Evolutionary conservation across 1,140 invertebrate species (phyloP).

Genomic region (Drosophila rhopaloa): DNA sequence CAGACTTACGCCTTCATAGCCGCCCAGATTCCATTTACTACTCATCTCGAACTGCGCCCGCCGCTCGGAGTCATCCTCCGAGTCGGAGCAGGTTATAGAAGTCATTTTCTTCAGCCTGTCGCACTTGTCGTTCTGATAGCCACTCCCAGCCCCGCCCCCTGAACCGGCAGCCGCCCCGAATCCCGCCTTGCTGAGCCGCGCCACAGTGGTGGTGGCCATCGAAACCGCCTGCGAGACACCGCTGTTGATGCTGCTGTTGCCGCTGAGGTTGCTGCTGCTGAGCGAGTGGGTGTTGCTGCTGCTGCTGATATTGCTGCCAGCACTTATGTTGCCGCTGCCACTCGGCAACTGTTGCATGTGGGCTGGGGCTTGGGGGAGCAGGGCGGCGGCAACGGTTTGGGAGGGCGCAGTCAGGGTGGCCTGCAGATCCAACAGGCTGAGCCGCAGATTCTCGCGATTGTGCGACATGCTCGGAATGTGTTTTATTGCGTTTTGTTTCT

Average conservation of each 20-base stretch:
- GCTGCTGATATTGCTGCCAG: conserved; percentile 29
- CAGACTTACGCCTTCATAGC: conserved; percentile 82
- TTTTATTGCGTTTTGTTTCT: conserved; percentile 14
- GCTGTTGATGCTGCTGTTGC: conserved; percentile 36
- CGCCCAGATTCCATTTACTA: conserved; percentile 79
- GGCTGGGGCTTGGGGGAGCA: conserved; percentile 44
- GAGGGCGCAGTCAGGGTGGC: conserved; percentile 71
- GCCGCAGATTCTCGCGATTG: conserved; percentile 82
- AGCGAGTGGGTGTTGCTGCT: conserved; percentile 28
- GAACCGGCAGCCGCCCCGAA: conserved; percentile 56
- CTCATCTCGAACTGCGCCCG: conserved; percentile 72
- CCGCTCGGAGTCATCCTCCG: conserved; percentile 82
- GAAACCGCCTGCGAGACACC: conserved; percentile 81
- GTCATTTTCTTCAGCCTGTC: conserved; percentile 83
- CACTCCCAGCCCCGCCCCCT: conserved; percentile 36
- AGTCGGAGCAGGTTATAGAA: conserved; percentile 84
- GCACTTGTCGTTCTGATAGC: conserved; percentile 81
- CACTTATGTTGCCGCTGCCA: conserved; percentile 35
- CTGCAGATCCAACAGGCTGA: conserved; percentile 81
- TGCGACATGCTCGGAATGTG: conserved; percentile 69
- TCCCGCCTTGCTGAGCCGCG: conserved; percentile 70
- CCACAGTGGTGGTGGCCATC: conserved; percentile 77
- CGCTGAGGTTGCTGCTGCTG: conserved; percentile 34
- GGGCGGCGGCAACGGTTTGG: conserved; percentile 63
- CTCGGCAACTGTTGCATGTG: conserved; percentile 28